Evolutionary conservation across 2,888 invertebrate genomes (phyloP).

Genomic region (Dryomyza anilis): DNA sequence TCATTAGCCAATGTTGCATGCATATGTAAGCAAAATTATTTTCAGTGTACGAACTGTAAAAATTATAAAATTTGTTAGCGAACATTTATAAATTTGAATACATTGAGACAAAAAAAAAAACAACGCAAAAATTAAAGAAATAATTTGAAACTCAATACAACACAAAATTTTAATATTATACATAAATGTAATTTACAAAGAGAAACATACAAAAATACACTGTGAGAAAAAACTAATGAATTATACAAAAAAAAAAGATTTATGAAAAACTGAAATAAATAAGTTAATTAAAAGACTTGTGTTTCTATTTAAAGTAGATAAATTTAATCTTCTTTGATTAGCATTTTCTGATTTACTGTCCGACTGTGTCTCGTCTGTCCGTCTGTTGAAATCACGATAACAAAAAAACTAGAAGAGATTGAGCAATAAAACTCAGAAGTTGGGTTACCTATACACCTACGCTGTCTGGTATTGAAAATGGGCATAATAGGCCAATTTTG

Average conservation of each 20-base stretch:
- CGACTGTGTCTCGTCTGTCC: too few relatives aligned
- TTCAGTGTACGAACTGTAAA: conserved; percentile 1
- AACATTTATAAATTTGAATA: conserved; percentile 2
- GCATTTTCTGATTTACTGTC: too few relatives aligned
- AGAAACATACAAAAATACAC: neutral
- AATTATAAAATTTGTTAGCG: neutral
- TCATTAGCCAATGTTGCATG: conserved; percentile 19
- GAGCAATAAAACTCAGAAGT: too few relatives aligned
- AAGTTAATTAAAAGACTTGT: neutral
- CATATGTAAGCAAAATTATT: neutral
- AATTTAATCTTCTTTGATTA: too few relatives aligned
- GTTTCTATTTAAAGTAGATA: neutral
- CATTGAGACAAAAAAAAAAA: conserved; percentile 1
- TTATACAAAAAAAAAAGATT: conserved; percentile 13
- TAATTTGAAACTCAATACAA: conserved; percentile 30
- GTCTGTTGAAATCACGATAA: too few relatives aligned
- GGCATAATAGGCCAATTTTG: too few relatives aligned
- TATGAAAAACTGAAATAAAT: neutral
- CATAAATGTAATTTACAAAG: conserved; percentile 1
- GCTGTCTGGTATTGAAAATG: too few relatives aligned
- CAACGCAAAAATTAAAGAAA: conserved; percentile 16
- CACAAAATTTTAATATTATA: conserved; percentile 27
- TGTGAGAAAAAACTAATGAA: conserved; percentile 8
- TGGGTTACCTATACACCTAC: too few relatives aligned
- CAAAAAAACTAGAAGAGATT: too few relatives aligned